These are phyloP conservation scores for Ciconia maguari DNA, from an alignment of 2,113 vertebrate species.

Conservation along the genomic window DNA sequence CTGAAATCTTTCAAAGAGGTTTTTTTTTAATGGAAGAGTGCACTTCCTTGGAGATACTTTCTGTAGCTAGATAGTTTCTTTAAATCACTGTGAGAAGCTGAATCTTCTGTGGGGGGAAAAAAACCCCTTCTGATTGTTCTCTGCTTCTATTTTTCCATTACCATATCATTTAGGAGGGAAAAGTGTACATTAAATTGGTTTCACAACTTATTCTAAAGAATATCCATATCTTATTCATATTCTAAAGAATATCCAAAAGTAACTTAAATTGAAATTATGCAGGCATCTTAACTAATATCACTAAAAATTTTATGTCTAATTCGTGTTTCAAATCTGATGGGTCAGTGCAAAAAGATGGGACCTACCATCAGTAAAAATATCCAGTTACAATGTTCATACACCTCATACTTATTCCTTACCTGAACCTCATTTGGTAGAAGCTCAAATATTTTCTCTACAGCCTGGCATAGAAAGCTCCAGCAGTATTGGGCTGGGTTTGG, in stretches of 20 bases:
- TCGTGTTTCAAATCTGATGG: background rate
- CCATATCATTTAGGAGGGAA: background rate
- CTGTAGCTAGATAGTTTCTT: background rate
- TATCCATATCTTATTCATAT: background rate
- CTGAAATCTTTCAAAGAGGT: background rate
- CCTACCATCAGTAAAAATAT: background rate
- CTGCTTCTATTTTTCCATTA: background rate
- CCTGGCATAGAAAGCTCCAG: conserved; percentile 83
- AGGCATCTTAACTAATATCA: background rate
- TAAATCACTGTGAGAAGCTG: background rate
- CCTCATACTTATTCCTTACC: conserved; percentile 72
- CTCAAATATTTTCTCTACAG: conserved; percentile 83
- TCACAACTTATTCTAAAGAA: background rate
- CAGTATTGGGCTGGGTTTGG: conserved; percentile 82
- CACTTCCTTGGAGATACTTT: background rate
- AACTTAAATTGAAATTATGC: background rate
- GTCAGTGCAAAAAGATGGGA: background rate
- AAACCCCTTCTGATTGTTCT: background rate
- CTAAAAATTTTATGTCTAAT: background rate
- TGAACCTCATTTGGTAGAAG: conserved; percentile 85
- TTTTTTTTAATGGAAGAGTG: background rate
- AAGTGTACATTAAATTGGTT: background rate
- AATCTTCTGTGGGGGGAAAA: background rate
- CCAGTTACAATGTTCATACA: background rate
- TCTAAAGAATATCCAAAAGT: background rate